phyloP scores from a whole-genome alignment of 2,888 invertebrate genomes.

The Scaptomyza flava region DNA sequence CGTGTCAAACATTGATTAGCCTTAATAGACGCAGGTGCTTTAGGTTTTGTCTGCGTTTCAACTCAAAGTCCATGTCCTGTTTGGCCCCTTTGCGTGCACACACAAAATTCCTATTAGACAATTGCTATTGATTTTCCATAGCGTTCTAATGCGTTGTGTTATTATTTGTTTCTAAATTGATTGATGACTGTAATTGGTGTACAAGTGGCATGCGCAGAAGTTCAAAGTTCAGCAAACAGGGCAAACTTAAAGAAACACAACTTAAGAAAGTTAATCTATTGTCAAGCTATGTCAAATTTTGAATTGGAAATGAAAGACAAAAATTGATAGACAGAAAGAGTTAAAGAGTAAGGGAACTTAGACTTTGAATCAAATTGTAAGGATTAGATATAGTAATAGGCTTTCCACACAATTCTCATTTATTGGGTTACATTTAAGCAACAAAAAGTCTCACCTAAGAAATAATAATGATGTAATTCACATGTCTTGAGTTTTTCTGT shows the following conservation, averaged over 20 bases:
- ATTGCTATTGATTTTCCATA: conserved; percentile 39
- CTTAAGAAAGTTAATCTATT: background rate
- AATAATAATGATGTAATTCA: background rate
- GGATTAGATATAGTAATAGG: no score
- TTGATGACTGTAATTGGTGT: conserved; percentile 64
- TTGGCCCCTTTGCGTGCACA: conserved; percentile 22
- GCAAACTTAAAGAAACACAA: background rate
- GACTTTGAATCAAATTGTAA: no score
- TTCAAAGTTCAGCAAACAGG: conserved; percentile 28
- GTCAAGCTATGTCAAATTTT: conserved; percentile 8
- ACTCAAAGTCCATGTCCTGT: conserved; percentile 3
- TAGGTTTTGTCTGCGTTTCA: conserved; percentile 25
- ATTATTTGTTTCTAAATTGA: conserved; percentile 46
- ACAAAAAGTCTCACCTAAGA: no score
- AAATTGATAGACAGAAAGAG: no score
- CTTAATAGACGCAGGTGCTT: conserved; percentile 56
- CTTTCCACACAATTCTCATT: no score
- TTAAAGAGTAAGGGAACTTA: no score
- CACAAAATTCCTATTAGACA: background rate
- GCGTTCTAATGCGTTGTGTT: conserved; percentile 24
- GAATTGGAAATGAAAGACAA: background rate
- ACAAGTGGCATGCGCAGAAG: conserved; percentile 25
- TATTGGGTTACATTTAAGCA: no score
- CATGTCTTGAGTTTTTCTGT: background rate
- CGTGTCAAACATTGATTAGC: conserved; percentile 70